Conservation (phyloP, 1,140 invertebrate genomes). For the Dryas iulia region DNA sequence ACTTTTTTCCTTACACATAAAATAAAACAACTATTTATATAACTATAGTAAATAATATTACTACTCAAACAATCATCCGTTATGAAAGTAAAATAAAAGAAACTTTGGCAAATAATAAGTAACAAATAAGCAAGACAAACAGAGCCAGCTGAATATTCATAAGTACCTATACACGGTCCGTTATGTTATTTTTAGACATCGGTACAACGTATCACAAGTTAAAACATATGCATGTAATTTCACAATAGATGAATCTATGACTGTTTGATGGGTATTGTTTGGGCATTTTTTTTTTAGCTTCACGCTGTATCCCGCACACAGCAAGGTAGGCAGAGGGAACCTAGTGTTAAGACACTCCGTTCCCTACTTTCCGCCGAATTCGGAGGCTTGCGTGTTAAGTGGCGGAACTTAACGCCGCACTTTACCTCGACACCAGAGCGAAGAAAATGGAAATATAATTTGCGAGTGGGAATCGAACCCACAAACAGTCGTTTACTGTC, state of each 20-base stretch:
- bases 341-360: too few species aligned
- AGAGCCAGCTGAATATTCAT: background rate
- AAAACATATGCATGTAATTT: background rate
- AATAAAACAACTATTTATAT: background rate
- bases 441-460: too few species aligned
- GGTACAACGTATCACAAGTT: background rate
- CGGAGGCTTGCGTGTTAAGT: too few species aligned
- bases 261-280: too few species aligned
- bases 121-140: background rate
- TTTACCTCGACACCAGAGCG: too few species aligned
- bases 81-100: background rate
- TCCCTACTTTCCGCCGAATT: too few species aligned
- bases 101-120: background rate
- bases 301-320: too few species aligned
- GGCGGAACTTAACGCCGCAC: too few species aligned
- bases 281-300: too few species aligned
- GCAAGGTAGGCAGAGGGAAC: too few species aligned
- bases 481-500: too few species aligned
- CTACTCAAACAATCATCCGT: background rate
- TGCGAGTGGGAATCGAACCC: too few species aligned
- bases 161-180: background rate
- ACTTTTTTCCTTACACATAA: background rate
- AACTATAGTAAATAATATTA: background rate
- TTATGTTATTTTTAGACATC: constrained; percentile 2
- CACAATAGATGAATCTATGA: background rate